These are phyloP conservation scores for Pseudomugil tenellus DNA, from an alignment of 2,797 vertebrate genomes.

Conservation along the genomic window DNA sequence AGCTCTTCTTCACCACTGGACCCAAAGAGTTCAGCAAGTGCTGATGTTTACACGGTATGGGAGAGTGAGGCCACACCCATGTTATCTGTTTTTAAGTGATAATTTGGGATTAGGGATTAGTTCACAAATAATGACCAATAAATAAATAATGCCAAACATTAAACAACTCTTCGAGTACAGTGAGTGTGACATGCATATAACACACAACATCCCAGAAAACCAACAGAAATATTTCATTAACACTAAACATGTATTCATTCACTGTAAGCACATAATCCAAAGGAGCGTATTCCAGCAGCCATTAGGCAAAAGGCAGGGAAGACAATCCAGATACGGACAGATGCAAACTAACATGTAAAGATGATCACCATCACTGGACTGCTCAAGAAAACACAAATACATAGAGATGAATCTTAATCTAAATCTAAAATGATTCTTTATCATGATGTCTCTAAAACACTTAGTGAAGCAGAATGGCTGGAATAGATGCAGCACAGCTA, in stretches of 20 bases:
- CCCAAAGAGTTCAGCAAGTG: constrained; percentile 12
- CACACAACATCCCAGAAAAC: no score
- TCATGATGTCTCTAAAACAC: no score
- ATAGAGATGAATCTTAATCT: no score
- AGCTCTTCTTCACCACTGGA: constrained; percentile 22
- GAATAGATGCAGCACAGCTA: no score
- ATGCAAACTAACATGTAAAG: not conserved
- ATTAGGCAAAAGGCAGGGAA: no score
- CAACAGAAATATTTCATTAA: no score
- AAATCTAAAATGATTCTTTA: no score
- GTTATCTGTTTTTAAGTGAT: not conserved
- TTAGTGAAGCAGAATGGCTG: no score
- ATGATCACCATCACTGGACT: not conserved
- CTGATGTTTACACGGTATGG: constrained; percentile 26
- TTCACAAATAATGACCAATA: not conserved
- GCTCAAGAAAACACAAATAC: not conserved
- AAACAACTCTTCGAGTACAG: not conserved
- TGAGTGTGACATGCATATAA: no score
- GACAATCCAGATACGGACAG: no score
- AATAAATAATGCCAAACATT: not conserved
- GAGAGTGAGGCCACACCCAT: constrained; percentile 11
- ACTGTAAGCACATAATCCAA: not conserved
- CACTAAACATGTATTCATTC: not conserved
- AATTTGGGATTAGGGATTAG: not conserved
- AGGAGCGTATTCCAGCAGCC: no score